Percentiles rank a stretch among this genome's conserved stretches.
phyloP scores from a whole-genome alignment of 2,888 invertebrate species.

The Sphecodes monilicornis region DNA sequence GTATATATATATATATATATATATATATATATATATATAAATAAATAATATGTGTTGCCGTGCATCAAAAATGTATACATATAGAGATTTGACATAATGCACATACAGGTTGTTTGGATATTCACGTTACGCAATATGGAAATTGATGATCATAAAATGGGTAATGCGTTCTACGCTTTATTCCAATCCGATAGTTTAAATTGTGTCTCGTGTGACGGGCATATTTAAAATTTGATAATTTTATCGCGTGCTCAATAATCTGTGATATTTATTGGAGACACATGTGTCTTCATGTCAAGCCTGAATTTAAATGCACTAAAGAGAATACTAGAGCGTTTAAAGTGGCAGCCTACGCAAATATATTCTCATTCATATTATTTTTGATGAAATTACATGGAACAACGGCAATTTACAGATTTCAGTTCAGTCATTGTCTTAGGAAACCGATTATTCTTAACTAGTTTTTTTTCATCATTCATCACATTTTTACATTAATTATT shows the following conservation, averaged over 20 bases:
- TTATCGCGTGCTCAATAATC: conserved; percentile 42
- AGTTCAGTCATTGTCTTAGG: neutral
- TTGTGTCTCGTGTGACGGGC: conserved; percentile 2
- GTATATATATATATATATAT: conserved; percentile 20
- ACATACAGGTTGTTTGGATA: conserved; percentile 56
- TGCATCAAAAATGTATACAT: conserved; percentile 60
- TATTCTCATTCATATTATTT: neutral
- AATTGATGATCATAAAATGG: conserved; percentile 58
- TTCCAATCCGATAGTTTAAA: conserved; percentile 45
- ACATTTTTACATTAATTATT: no score
- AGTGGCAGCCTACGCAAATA: neutral
- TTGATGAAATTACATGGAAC: no score
- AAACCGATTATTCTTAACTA: no score
- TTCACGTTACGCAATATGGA: conserved; percentile 63
- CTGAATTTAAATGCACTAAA: conserved; percentile 31
- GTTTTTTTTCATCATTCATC: no score
- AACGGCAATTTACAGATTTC: neutral
- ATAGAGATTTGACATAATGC: conserved; percentile 47
- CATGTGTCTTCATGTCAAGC: conserved; percentile 14
- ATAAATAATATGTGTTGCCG: no score
- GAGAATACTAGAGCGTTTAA: neutral
- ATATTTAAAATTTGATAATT: conserved; percentile 56
- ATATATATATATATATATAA: conserved; percentile 12
- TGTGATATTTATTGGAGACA: conserved; percentile 27
- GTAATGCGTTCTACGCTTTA: conserved; percentile 53